Evolutionary conservation across 1,140 invertebrate genomes (phyloP).

Genomic region (Drosophila nigrodunni): DNA sequence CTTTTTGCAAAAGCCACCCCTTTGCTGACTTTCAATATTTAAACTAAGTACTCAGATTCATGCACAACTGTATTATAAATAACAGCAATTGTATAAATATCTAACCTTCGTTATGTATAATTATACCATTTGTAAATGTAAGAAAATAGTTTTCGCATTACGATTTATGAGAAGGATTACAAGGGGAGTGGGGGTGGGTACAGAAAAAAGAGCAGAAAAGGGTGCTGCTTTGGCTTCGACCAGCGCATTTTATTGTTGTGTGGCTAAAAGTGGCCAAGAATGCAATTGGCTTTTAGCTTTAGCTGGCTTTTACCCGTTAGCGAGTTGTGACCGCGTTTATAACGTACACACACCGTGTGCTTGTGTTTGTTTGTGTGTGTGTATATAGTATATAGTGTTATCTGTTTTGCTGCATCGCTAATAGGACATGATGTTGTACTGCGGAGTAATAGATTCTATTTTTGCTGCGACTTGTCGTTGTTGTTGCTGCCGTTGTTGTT

Average conservation of each 20-base stretch:
- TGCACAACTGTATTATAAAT: no score
- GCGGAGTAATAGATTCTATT: constrained; percentile 57
- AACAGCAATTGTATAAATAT: no score
- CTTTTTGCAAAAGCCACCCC: no score
- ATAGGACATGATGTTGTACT: constrained; percentile 39
- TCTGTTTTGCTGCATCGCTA: constrained; percentile 57
- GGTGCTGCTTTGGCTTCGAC: background rate
- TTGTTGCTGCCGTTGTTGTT: constrained; percentile 30
- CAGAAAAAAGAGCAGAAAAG: no score
- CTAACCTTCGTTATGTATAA: no score
- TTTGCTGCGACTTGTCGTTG: constrained; percentile 37
- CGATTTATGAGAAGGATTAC: constrained; percentile 30
- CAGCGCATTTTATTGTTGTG: constrained; percentile 24
- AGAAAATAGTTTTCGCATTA: constrained; percentile 49
- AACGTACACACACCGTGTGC: constrained; percentile 2
- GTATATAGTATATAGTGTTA: constrained; percentile 24
- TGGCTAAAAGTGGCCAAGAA: constrained; percentile 37
- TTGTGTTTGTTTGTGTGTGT: constrained; percentile 23
- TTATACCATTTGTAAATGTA: no score
- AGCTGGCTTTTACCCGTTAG: background rate
- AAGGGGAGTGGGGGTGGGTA: constrained; percentile 2
- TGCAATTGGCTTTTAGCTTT: constrained; percentile 48
- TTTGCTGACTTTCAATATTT: no score
- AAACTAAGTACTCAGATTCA: no score
- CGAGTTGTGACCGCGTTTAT: constrained; percentile 26